phyloP scores from a whole-genome alignment of 2,797 vertebrate species.

The Hyperoplus lanceolatus region DNA sequence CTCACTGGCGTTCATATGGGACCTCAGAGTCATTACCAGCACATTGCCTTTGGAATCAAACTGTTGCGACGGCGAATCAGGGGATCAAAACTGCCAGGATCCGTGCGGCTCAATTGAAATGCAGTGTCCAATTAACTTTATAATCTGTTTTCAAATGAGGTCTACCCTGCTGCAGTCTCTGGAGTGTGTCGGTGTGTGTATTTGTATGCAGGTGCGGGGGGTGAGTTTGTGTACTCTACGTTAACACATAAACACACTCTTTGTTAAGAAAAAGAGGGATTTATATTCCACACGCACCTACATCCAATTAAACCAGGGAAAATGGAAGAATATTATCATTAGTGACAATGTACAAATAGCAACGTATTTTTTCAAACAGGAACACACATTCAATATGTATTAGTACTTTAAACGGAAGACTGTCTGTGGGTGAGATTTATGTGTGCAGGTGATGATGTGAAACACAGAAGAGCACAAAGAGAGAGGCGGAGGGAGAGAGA shows the following conservation, averaged over 20 bases:
- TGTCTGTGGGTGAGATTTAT: slow-evolving; percentile 16
- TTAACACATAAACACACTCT: slow-evolving; percentile 16
- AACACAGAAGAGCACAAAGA: slow-evolving; percentile 30
- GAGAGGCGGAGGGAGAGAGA: background rate
- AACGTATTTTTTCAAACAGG: background rate
- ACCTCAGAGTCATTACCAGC: slow-evolving; percentile 70
- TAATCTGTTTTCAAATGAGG: slow-evolving; percentile 85
- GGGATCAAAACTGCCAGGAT: slow-evolving; percentile 75
- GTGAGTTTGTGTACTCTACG: slow-evolving; percentile 12
- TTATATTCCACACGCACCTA: background rate
- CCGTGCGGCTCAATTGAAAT: slow-evolving; percentile 65
- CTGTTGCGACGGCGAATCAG: slow-evolving; percentile 60
- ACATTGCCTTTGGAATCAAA: slow-evolving; percentile 65
- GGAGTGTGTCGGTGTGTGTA: slow-evolving; percentile 47
- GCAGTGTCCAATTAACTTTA: slow-evolving; percentile 81
- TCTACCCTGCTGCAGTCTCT: slow-evolving; percentile 67
- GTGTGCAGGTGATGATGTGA: slow-evolving; percentile 29
- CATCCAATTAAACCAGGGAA: slow-evolving; percentile 16
- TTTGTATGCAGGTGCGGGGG: slow-evolving; percentile 61
- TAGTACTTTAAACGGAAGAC: background rate
- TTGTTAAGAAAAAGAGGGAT: background rate
- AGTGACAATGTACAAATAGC: background rate
- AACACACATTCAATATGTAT: background rate
- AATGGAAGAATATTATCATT: slow-evolving; percentile 13
- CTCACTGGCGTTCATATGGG: slow-evolving; percentile 61